Evolutionary conservation across 2,113 vertebrate species (phyloP).

Genomic region (Poeciliopsis occidentalis): DNA sequence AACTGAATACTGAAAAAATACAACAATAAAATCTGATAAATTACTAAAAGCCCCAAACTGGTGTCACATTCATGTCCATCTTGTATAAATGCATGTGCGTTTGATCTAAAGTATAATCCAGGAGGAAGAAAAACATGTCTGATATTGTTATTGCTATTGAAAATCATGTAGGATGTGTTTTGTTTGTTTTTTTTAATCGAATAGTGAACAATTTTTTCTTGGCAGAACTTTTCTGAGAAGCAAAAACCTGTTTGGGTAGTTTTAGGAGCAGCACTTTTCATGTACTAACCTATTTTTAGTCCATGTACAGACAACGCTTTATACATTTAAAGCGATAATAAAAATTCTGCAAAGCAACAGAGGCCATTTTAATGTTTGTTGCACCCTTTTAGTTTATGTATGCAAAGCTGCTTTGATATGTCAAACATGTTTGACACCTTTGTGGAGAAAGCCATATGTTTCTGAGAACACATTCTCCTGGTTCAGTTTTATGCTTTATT

Average conservation of each 20-base stretch:
- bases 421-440: too few species aligned
- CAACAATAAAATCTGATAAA: not conserved
- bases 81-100: not conserved
- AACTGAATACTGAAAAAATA: not conserved
- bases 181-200: not conserved
- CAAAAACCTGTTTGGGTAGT: not conserved
- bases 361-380: not conserved
- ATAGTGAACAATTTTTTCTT: not conserved
- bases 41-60: not conserved
- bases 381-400: not conserved
- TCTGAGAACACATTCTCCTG: too few species aligned
- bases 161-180: not conserved
- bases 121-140: not conserved
- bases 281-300: not conserved
- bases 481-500: too few species aligned
- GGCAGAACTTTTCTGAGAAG: not conserved
- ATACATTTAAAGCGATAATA: not conserved
- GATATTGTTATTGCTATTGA: not conserved
- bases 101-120: not conserved
- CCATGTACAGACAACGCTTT: not conserved
- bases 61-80: not conserved
- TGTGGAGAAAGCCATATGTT: too few species aligned
- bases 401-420: too few species aligned
- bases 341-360: not conserved
- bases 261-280: not conserved